Conservation (phyloP, 2,888 invertebrate species). For the Oscheius sp. region DNA sequence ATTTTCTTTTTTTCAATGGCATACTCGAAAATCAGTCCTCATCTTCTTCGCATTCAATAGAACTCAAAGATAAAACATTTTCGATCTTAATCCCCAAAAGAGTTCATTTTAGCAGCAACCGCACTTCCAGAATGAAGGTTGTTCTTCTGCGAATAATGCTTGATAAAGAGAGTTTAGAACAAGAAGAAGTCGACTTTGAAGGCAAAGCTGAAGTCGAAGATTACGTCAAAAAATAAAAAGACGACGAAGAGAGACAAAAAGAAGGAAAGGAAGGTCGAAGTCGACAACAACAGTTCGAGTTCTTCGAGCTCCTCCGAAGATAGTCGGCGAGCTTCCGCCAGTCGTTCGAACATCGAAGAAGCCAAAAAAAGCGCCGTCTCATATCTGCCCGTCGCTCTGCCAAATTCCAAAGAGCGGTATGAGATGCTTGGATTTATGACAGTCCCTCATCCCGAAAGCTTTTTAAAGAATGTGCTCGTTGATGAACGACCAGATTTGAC, state of each 20-base stretch:
- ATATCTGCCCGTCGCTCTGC: background rate
- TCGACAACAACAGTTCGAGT: background rate
- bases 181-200: background rate
- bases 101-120: too few species aligned
- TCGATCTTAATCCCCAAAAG: too few species aligned
- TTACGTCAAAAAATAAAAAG: background rate
- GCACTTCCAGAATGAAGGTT: too few species aligned
- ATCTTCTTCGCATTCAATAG: too few species aligned
- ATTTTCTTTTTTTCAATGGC: too few species aligned
- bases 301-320: background rate
- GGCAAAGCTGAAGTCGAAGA: background rate
- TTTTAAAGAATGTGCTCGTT: background rate
- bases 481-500: constrained; percentile 11
- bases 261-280: background rate
- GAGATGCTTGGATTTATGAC: background rate
- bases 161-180: background rate
- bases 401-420: background rate
- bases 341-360: background rate
- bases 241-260: background rate
- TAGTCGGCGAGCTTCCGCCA: background rate
- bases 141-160: too few species aligned
- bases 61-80: too few species aligned
- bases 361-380: too few species aligned
- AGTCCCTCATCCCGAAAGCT: background rate
- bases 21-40: too few species aligned